phyloP scores from a whole-genome alignment of 2,888 invertebrate genomes.

The Lepetodrilus schrolli region DNA sequence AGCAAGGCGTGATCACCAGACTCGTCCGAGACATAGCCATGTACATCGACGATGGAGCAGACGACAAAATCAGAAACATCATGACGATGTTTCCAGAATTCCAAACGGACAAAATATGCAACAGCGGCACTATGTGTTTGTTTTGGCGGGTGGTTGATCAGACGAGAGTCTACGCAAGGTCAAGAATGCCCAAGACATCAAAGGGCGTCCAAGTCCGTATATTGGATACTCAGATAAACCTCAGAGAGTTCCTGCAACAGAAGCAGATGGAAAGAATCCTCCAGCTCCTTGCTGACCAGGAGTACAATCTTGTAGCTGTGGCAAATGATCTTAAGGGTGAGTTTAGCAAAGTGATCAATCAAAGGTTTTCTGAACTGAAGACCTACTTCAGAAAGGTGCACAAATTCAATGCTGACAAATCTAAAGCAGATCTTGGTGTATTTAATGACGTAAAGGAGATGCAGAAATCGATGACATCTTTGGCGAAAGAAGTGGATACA shows the following conservation, averaged over 20 bases:
- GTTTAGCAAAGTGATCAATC: background rate
- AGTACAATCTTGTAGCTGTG: background rate
- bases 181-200: background rate
- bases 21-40: background rate
- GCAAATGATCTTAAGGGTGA: background rate
- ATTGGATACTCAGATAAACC: background rate
- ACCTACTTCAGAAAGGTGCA: slow-evolving; percentile 13
- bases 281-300: background rate
- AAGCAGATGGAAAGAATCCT: slow-evolving; percentile 10
- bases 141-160: slow-evolving; percentile 7
- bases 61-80: background rate
- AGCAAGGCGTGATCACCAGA: background rate
- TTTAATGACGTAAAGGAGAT: background rate
- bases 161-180: background rate
- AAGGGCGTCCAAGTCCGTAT: background rate
- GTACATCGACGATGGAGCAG: background rate
- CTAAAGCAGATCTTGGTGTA: background rate
- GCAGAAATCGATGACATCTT: background rate
- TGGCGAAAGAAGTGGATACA: background rate
- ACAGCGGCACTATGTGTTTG: background rate
- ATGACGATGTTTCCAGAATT: background rate
- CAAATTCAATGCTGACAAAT: background rate
- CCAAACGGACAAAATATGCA: slow-evolving; percentile 2
- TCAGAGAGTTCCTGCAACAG: background rate
- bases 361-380: background rate